A percentile compares a stretch with the other conserved stretches of the same genome.
These are phyloP conservation scores for Pterocles orientalis DNA, from an alignment of 2,113 vertebrate genomes.

Conservation along the genomic window DNA sequence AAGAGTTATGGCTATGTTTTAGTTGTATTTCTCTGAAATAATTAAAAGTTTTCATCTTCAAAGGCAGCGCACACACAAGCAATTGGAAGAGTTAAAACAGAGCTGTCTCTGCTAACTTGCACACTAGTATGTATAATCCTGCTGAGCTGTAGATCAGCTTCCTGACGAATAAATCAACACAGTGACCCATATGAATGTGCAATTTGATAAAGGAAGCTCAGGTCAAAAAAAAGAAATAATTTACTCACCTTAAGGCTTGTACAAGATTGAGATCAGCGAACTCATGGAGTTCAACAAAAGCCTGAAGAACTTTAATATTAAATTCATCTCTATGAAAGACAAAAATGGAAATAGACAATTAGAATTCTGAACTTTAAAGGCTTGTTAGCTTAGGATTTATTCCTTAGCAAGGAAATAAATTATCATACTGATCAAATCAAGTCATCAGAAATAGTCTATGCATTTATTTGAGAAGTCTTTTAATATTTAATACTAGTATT, in stretches of 20 bases:
- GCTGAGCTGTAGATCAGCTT: background rate
- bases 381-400: background rate
- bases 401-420: background rate
- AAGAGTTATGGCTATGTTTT: background rate
- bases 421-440: background rate
- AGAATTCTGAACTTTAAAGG: background rate
- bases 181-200: background rate
- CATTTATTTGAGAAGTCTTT: background rate
- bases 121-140: background rate
- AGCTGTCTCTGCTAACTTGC: background rate
- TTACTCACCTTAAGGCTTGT: slow-evolving; percentile 91
- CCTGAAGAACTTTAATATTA: slow-evolving; percentile 97
- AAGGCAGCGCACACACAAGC: background rate
- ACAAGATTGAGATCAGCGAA: slow-evolving; percentile 99
- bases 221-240: background rate
- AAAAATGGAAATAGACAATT: background rate
- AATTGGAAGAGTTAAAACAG: background rate
- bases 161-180: background rate
- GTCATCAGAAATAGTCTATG: background rate
- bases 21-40: background rate
- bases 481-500: background rate
- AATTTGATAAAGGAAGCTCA: background rate
- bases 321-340: slow-evolving; percentile 88
- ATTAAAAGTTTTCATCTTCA: background rate
- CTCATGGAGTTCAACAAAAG: slow-evolving; percentile 98